phyloP scores from a whole-genome alignment of 2,888 invertebrate genomes.

The Drepanosiphum platanoidis region DNA sequence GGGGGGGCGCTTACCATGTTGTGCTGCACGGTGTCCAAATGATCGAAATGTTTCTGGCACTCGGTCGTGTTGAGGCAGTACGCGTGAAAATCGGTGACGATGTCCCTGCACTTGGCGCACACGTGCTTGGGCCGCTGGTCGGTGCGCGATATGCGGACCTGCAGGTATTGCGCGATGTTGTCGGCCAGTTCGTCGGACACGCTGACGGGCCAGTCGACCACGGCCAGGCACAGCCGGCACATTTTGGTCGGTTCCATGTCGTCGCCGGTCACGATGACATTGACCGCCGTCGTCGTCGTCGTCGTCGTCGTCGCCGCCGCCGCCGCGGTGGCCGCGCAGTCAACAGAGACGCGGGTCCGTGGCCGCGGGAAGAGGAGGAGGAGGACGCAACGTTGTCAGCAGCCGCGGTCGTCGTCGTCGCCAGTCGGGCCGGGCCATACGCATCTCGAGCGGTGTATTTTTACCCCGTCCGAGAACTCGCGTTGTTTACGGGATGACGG shows the following conservation, averaged over 20 bases:
- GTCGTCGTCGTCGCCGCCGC: not conserved
- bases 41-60: slow-evolving; percentile 57
- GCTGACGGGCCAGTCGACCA: slow-evolving; percentile 46
- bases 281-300: not conserved
- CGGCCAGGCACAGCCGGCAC: slow-evolving; percentile 51
- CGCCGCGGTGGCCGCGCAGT: not conserved
- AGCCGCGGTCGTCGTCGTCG: not conserved
- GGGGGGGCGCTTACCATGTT: slow-evolving; percentile 42
- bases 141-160: slow-evolving; percentile 46
- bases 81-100: slow-evolving; percentile 45
- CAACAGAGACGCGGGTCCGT: not conserved
- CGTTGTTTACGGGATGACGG: slow-evolving; percentile 44
- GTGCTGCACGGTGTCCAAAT: slow-evolving; percentile 32
- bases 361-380: not conserved
- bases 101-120: slow-evolving; percentile 55
- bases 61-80: slow-evolving; percentile 40
- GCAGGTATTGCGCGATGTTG: slow-evolving; percentile 48
- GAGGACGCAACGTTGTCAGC: not conserved
- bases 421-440: slow-evolving; percentile 19
- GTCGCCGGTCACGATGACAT: slow-evolving; percentile 27
- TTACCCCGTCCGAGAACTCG: not conserved
- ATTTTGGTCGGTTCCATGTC: slow-evolving; percentile 49
- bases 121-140: slow-evolving; percentile 57
- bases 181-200: slow-evolving; percentile 43
- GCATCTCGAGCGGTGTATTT: not conserved